Conservation (phyloP, 2,888 invertebrate genomes). For the Malthinus flaveolus region DNA sequence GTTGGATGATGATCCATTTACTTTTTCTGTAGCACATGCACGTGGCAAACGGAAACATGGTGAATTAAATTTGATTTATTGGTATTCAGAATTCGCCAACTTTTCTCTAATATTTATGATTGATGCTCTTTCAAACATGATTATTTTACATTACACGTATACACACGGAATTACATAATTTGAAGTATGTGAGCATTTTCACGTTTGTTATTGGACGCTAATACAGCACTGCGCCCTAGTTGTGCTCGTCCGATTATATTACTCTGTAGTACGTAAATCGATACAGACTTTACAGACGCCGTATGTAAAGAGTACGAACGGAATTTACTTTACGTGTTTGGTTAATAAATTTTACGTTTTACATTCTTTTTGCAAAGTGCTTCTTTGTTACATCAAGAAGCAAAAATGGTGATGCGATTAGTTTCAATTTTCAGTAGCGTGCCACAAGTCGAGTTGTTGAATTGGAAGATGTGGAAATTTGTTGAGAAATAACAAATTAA, state of each 20-base stretch:
- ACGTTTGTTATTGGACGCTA: slow-evolving; percentile 18
- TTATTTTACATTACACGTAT: not conserved
- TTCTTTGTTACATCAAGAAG: no score
- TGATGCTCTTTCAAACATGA: not conserved
- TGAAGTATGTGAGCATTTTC: slow-evolving; percentile 3
- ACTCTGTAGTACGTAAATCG: slow-evolving; percentile 15
- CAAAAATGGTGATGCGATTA: no score
- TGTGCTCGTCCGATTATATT: slow-evolving; percentile 18
- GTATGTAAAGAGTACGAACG: no score
- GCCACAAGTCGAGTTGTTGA: no score
- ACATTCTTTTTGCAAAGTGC: no score
- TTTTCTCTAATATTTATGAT: not conserved
- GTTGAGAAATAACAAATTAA: no score
- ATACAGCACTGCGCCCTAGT: slow-evolving; percentile 22
- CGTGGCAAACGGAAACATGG: slow-evolving; percentile 43
- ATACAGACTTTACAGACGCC: slow-evolving; percentile 12
- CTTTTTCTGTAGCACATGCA: slow-evolving; percentile 39
- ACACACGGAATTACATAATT: not conserved
- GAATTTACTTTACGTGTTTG: no score
- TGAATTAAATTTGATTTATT: not conserved
- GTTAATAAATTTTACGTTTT: no score
- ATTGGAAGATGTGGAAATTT: no score
- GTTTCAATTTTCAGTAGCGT: no score
- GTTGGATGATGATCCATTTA: slow-evolving; percentile 12
- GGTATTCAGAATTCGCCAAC: not conserved